Base-by-base conservation (phyloP, 2,888 invertebrate species). In the Rhogogaster chlorosoma region DNA sequence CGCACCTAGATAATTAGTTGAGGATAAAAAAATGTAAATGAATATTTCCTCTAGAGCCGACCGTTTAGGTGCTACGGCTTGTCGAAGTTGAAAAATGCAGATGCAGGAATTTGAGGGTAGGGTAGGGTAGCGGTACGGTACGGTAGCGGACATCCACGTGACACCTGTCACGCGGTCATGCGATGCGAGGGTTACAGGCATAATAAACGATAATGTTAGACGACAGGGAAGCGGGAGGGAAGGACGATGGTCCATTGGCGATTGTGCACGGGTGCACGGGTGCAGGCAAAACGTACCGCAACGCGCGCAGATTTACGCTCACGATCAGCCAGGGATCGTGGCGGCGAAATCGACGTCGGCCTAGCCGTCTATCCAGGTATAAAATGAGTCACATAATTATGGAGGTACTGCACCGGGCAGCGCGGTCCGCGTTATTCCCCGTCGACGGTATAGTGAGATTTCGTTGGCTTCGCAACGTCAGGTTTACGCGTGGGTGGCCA, bases 111-210 rank as follows among this genome's bases (percentile, higher is more conserved):
- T n/a, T n/a, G n/a, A n/a, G n/a, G n/a, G n/a, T n/a, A n/a, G n/a
- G n/a, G n/a, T n/a, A n/a, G n/a, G n/a, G n/a, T n/a, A n/a, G n/a
- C n/a, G n/a, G n/a, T n/a, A n/a, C n/a, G n/a, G 57, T 45, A 45
- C 45, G 45, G 45, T 3, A 12, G 57, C 57, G 22, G n/a, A 22
- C 57, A 57, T 57, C 9, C n/a, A 57, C 57, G 22, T 57, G 57
- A 22, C 57, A 57, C 57, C 9, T 57, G 67, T 29, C 32, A 67
- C 6, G 67, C 32, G 32, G 18, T 67, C 18, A 67, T 67, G n/a
- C n/a, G 67, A 67, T 32, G 53, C 53, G 67, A 67, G 67, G 67
- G 67, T 67, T 67, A 67, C 32, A 67, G 6, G 67, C 32, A n/a
- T n/a, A 32, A 32, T 32, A 67, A 32, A 29, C 32, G 67, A 67